Evolutionary conservation across 1,140 invertebrate species (phyloP), one percentile per base, ranked within the genome.

Genomic region (Drosophila gunungcola): DNA sequence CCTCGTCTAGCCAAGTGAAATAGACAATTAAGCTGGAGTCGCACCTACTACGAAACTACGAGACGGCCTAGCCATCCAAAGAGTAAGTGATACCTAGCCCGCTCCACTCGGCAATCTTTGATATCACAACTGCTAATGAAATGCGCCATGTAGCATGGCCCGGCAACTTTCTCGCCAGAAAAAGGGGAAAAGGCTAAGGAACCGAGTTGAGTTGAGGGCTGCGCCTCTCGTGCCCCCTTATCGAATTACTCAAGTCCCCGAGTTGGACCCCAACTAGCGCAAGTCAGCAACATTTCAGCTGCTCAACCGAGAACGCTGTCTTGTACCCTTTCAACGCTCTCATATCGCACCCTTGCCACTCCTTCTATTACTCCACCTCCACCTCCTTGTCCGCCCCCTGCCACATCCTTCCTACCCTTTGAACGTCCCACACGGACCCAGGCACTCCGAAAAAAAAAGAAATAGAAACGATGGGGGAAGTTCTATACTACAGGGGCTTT

Each of bases 221-320:
- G 64, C 52, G 51, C 53, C 73, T 45, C 32, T 63, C 43, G 39
- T 36, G n/a, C 72, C 63, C 61, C 48, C 64, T 80, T 88, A 88
- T 88, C 81, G 83, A 88, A 88, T 88, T 88, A 88, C 83, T 86
- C 84, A 76, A 82, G 83, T 77, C 68, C 78, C 68, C 5, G 29
- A 57, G 43, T 60, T 38, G 63, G 42, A 54, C n/a, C 34, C 63
- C 36, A 49, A 72, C 53, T 73, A 51, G 79, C 84, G 82, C 84
- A 79, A 88, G 83, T 89, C 83, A 83, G 83, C 84, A 89, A 88
- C 83, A 86, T 86, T 86, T 86, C 70, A 83, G 72, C 75, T 78
- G 73, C 75, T 63, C 72, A 53, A 34, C 60, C 46, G 21, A 54
- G 79, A 53, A 61, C 74, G 65, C 58, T 79, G 75, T 76, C 80